Base-by-base conservation (phyloP, 1,140 invertebrate genomes). In the Diachasmimorpha longicaudata region DNA sequence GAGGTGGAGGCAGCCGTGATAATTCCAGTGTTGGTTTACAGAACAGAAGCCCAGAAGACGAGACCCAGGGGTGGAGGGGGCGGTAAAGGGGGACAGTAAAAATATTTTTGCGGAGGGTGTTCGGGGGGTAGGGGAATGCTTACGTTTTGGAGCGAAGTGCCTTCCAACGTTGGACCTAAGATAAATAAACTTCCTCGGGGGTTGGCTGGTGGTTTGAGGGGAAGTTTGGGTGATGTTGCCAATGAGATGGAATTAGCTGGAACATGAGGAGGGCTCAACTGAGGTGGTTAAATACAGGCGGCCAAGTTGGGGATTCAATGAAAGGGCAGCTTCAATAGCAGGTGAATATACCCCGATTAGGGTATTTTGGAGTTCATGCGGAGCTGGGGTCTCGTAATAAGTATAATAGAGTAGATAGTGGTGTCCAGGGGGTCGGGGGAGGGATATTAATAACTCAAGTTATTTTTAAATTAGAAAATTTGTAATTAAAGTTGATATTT, bases 61-160 rank as follows among this genome's bases (percentile, higher is more conserved):
- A 46, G 63, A 69, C 68, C 75, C 63, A 36, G 70, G 66, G 31
- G 44, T n/a, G n/a, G n/a, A n/a, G n/a, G n/a, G n/a, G n/a, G n/a
- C n/a, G n/a, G n/a, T n/a, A n/a, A 46, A 42, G 31, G 37, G 37
- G 13, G 39, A 21, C 52, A 75, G 55, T 25, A 23, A 80, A 78
- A 80, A 80, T 74, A 80, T 78, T 80, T 78, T 79, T 63, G 77
- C 77, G 77, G 74, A 13, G n/a, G 23, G 36, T n/a, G n/a, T 76
- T 52, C 0, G 0, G 6, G 39, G 9, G n/a, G 4, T n/a, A 66
- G 39, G 23, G 16, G 58, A 70, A 46, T 52, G 74, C 71, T 66
- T 63, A 76, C 55, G 23, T 23, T 76, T 76, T 76, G 55, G n/a
- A 68, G 37, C 8, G 16, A 44, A 8, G 66, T 72, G 66, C 55